phyloP scores from a whole-genome alignment of 2,888 invertebrate species.

The Drosophila fungiperda region DNA sequence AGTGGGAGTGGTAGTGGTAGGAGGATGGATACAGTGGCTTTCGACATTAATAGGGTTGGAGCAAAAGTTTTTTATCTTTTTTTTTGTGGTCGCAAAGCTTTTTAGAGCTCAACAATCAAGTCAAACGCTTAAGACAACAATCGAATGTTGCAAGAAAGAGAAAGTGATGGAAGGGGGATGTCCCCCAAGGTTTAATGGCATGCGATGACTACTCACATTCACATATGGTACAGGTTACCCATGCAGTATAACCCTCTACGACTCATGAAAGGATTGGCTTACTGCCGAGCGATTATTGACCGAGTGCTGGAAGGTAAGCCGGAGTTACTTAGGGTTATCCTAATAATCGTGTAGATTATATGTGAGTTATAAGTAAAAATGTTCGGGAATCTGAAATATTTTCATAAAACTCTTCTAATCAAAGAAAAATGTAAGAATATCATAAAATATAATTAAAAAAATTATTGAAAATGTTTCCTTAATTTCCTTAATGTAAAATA shows the following conservation, averaged over 20 bases:
- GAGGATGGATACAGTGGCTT: neutral
- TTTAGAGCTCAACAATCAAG: slow-evolving; percentile 56
- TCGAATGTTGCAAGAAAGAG: slow-evolving; percentile 1
- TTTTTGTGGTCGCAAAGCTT: slow-evolving; percentile 44
- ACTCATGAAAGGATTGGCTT: neutral
- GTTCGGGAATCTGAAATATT: neutral
- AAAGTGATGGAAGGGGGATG: neutral
- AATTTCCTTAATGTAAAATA: neutral
- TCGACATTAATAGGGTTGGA: slow-evolving; percentile 33
- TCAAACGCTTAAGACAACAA: slow-evolving; percentile 28
- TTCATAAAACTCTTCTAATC: neutral
- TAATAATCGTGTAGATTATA: neutral
- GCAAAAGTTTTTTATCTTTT: slow-evolving; percentile 40
- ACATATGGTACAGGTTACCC: slow-evolving; percentile 13
- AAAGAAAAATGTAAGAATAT: neutral
- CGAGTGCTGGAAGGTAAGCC: neutral
- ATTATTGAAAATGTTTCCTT: too few species aligned
- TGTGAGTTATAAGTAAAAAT: neutral
- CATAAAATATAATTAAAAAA: neutral
- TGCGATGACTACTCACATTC: neutral
- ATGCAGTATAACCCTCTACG: neutral
- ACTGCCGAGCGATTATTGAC: slow-evolving; percentile 1
- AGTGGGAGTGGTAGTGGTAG: neutral
- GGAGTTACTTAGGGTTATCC: neutral
- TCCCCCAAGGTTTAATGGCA: slow-evolving; percentile 13